A percentile compares a stretch with the other conserved stretches of the same genome.
These are phyloP conservation scores for Andrena flavipes DNA, from an alignment of 2,888 invertebrate species.

Conservation along the genomic window DNA sequence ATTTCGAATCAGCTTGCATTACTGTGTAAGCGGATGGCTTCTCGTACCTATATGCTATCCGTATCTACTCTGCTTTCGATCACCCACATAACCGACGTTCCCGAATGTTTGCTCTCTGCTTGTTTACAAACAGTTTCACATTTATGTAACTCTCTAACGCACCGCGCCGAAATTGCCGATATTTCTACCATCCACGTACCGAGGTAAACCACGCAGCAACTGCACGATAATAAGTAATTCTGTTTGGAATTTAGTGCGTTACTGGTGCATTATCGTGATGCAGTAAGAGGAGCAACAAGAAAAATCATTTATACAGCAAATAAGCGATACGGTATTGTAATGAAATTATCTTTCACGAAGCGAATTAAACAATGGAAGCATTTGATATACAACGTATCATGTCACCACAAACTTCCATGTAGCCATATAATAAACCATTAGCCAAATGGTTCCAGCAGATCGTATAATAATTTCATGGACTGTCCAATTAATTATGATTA, in stretches of 20 bases:
- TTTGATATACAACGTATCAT: conserved; percentile 17
- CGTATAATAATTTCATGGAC: conserved; percentile 50
- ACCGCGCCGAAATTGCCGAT: conserved; percentile 57
- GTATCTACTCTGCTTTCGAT: conserved; percentile 64
- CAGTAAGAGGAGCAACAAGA: background rate
- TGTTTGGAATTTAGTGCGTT: background rate
- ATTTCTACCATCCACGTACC: conserved; percentile 10
- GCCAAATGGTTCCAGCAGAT: conserved; percentile 42
- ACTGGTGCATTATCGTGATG: background rate
- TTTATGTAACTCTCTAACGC: conserved; percentile 51
- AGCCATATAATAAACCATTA: conserved; percentile 40
- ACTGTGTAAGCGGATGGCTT: conserved; percentile 44
- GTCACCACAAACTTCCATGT: conserved; percentile 25
- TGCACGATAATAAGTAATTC: background rate
- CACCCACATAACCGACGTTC: conserved; percentile 55
- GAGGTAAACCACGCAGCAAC: conserved; percentile 18
- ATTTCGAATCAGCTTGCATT: conserved; percentile 60
- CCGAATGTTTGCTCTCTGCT: conserved; percentile 55
- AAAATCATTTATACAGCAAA: background rate
- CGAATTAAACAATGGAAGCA: conserved; percentile 19
- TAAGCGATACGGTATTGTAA: background rate
- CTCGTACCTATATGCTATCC: conserved; percentile 32
- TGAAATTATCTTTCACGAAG: conserved; percentile 6
- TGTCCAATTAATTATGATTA: conserved; percentile 56
- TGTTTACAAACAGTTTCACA: conserved; percentile 68